Base-by-base conservation (phyloP, 2,113 vertebrate genomes). In the Phrynosoma blainvillii region DNA sequence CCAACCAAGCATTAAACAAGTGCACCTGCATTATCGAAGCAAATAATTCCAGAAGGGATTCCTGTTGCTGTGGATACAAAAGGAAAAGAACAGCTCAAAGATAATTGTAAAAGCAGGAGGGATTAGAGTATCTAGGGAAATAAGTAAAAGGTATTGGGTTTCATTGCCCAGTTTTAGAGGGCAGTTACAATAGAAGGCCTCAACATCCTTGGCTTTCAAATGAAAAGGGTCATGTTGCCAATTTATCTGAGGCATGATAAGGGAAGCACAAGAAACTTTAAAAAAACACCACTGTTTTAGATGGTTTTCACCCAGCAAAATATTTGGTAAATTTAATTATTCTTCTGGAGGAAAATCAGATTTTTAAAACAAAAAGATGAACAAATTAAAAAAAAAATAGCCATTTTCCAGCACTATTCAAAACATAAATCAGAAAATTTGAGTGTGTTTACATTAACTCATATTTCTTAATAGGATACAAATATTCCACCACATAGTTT, bases 71-170 rank as follows among this genome's bases (percentile, higher is more conserved):
- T 97, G 97, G 97, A 96, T 97, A 97, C 97, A 94, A 92, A 87
- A 94, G 92, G 87, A 91, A 96, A 95, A 95, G 95, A 96, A 93
- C 93, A 91, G 96, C 97, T 96, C 96, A 95, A 93, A 96, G 96
- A 97, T 92, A 95, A 94, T 93, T 95, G 93, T 93, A 93, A 94
- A 62, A 95, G 95, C 93, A 94, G 94, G 94, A 96, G 93, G 95
- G 96, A 97, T 97, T 97, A 97, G 95, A 95, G 97, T 97, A 96
- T 97, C 97, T 93, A 97, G 97, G 97, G 97, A 97, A 97, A 97
- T 97, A 96, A 97, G 96, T 95, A 96, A 96, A 97, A 96, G 96
- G 93, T 93, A 95, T 96, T 96, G 93, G 80, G 59, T 97, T 97
- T 97, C 96, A 92, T 84, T 71, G 92, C 87, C 88, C 79, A 89